Percentiles rank a stretch among this genome's conserved stretches.
Evolutionary conservation across 2,888 invertebrate genomes (phyloP).

Genomic region (Ceriagrion tenellum): DNA sequence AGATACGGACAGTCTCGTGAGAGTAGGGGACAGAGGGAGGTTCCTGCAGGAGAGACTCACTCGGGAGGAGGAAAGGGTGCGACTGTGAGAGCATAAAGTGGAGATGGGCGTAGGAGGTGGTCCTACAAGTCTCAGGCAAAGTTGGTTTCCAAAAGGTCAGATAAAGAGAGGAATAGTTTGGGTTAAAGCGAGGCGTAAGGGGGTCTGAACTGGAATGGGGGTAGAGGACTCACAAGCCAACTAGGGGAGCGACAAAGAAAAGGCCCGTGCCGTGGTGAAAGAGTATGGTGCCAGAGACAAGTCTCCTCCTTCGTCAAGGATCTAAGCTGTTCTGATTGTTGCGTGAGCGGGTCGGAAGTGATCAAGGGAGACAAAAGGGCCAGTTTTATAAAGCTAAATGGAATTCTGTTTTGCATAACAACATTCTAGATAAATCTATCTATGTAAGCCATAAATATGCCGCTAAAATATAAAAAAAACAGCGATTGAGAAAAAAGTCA

Average conservation of each 20-base stretch:
- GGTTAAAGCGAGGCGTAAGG: background rate
- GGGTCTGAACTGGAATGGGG: background rate
- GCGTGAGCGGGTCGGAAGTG: background rate
- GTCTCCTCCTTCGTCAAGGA: background rate
- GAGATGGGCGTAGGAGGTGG: background rate
- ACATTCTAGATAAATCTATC: background rate
- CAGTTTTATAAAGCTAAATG: background rate
- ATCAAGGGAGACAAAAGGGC: background rate
- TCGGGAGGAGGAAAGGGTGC: background rate
- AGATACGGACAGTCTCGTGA: background rate
- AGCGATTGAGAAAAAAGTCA: background rate
- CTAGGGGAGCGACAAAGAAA: background rate
- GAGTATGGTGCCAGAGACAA: background rate
- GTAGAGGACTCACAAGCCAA: background rate
- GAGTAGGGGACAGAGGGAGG: background rate
- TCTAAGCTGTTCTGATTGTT: background rate
- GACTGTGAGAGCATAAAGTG: background rate
- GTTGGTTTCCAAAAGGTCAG: constrained; percentile 25
- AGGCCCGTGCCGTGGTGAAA: background rate
- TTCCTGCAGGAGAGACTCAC: background rate
- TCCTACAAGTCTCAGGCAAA: background rate
- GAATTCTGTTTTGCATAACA: background rate
- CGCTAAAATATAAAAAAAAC: background rate
- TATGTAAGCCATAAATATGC: too few relatives aligned
- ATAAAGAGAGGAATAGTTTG: background rate